Percentiles rank a stretch among this genome's conserved stretches.
Conservation (phyloP, 1,140 invertebrate genomes). For the Oppia nitens region DNA sequence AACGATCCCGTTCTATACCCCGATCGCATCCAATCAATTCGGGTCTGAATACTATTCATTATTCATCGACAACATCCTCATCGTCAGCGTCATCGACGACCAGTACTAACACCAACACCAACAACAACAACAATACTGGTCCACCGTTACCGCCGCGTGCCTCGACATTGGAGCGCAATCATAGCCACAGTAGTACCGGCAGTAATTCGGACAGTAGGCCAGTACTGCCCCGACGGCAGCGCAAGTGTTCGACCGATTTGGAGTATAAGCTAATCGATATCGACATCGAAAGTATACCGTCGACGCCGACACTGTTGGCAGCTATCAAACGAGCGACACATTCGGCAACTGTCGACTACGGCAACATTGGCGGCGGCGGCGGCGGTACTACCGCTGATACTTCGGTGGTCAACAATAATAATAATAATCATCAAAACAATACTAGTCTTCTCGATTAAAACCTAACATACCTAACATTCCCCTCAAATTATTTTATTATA, state of each 20-base stretch:
- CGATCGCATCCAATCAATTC: neutral
- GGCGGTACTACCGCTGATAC: neutral
- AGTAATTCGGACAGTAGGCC: no score
- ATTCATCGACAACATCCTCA: no score
- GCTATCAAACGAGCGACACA: neutral
- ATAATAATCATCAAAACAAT: neutral
- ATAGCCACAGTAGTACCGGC: neutral
- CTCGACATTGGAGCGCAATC: neutral
- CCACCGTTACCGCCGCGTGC: neutral
- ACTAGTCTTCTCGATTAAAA: slow-evolving; percentile 9
- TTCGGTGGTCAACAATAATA: neutral
- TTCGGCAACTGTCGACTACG: no score
- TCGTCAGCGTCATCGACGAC: no score
- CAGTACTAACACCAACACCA: no score
- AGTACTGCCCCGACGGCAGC: neutral
- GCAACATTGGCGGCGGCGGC: neutral
- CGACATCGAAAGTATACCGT: neutral
- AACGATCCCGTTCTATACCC: slow-evolving; percentile 10
- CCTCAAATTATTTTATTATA: no score
- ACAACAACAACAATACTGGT: neutral
- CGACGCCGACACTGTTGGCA: neutral
- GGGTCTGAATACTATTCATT: no score
- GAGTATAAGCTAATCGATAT: neutral
- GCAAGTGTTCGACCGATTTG: neutral
- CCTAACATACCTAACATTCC: neutral